Conservation (phyloP, 2,888 invertebrate species). For the Acanthosepion lycidas region DNA sequence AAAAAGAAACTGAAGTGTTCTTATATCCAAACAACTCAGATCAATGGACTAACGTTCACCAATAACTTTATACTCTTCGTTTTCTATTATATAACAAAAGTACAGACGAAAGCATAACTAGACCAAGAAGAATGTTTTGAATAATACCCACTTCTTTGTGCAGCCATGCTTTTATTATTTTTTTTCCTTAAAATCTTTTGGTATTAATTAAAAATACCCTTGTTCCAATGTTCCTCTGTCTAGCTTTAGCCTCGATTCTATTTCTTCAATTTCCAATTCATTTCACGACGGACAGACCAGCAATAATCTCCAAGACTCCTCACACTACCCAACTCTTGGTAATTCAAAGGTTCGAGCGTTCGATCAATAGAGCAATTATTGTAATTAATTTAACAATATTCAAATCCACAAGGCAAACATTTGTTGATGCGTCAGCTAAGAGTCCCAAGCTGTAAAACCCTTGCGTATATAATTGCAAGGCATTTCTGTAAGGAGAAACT, state of each 20-base stretch:
- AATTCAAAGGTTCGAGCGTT: not conserved
- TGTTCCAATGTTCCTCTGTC: not conserved
- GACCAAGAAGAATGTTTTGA: too few species aligned
- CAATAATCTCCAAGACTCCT: not conserved
- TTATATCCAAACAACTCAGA: too few species aligned
- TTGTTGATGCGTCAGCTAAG: constrained; percentile 37
- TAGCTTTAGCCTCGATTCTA: not conserved
- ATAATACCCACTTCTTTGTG: not conserved
- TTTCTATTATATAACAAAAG: too few species aligned
- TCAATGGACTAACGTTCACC: too few species aligned
- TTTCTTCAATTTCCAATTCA: not conserved
- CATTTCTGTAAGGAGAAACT: not conserved
- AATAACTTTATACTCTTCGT: too few species aligned
- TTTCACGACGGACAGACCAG: not conserved
- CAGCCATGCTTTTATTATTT: not conserved
- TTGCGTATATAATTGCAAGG: not conserved
- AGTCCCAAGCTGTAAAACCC: constrained; percentile 13
- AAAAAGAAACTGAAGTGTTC: too few species aligned
- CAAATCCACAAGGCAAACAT: constrained; percentile 36
- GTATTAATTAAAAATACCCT: not conserved
- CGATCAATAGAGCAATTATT: constrained; percentile 37
- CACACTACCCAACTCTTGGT: not conserved
- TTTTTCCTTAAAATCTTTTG: not conserved
- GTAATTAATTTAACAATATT: constrained; percentile 42
- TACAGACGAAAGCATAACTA: too few species aligned